Percentiles rank a stretch among this genome's conserved stretches.
These are phyloP conservation scores for Margarornis squamiger DNA, from an alignment of 2,797 vertebrate species.

Conservation along the genomic window DNA sequence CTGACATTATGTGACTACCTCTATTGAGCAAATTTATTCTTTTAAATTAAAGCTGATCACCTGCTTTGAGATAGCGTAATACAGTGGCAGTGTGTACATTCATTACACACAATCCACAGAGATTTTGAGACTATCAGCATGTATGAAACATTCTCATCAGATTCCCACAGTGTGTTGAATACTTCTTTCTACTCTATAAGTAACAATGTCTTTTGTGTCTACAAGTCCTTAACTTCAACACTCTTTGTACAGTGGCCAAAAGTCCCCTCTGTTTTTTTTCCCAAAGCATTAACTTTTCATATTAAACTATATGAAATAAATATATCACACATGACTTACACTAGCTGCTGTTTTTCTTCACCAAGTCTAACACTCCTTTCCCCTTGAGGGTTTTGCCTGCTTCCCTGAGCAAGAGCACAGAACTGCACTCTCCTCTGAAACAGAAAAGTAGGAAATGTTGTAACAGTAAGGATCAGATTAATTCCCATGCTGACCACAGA, in stretches of 20 bases:
- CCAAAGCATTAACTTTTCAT: not conserved
- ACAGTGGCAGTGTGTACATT: not conserved
- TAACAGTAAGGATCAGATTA: not conserved
- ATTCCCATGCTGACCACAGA: not conserved
- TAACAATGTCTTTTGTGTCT: not conserved
- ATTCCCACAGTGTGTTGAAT: not conserved
- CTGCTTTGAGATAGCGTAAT: not conserved
- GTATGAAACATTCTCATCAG: rapidly evolving
- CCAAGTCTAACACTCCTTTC: not conserved
- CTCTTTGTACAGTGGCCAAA: not conserved
- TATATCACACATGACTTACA: not conserved
- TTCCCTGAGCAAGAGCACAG: not conserved
- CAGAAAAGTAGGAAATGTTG: not conserved
- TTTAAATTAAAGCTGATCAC: not conserved
- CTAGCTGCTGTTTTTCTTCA: not conserved
- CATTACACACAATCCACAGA: not conserved
- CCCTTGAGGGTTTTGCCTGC: not conserved
- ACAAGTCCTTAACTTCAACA: not conserved
- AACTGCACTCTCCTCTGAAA: not conserved
- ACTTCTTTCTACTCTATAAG: not conserved
- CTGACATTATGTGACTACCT: not conserved
- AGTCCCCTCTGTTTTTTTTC: not conserved
- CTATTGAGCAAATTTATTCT: not conserved
- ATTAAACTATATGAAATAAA: not conserved
- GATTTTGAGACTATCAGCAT: not conserved